Evolutionary conservation across 2,113 vertebrate genomes (phyloP).

Genomic region (Phyllostomus hastatus): DNA sequence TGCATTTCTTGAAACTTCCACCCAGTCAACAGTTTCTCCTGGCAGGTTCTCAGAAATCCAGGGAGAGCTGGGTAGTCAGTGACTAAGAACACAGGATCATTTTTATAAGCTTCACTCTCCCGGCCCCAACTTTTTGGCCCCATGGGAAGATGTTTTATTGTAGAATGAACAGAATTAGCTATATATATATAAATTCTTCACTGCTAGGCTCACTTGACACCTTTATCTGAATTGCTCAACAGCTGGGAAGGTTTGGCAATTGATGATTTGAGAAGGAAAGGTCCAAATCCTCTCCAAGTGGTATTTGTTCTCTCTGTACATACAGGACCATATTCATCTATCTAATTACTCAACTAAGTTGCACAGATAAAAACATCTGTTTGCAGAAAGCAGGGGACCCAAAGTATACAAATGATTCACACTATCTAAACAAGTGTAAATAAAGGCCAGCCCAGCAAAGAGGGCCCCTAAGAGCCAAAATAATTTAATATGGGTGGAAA

Average conservation of each 20-base stretch:
- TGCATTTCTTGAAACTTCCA: conserved; percentile 65
- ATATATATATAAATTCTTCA: conserved; percentile 45
- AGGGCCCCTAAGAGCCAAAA: conserved; percentile 48
- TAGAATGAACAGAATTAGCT: conserved; percentile 44
- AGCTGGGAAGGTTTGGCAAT: conserved; percentile 1
- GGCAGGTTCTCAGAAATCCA: conserved; percentile 45
- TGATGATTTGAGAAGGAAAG: conserved; percentile 35
- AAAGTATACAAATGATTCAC: conserved; percentile 78
- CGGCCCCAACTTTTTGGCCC: background rate
- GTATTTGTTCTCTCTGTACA: background rate
- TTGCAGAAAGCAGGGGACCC: conserved; percentile 66
- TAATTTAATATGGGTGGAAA: conserved; percentile 53
- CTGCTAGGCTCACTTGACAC: conserved; percentile 48
- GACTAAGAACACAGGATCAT: conserved; percentile 29
- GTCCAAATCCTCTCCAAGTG: background rate
- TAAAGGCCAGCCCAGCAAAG: conserved; percentile 52
- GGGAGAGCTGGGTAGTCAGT: background rate
- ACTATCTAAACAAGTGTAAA: conserved; percentile 74
- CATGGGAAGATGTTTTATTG: conserved; percentile 44
- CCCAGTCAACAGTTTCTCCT: conserved; percentile 51
- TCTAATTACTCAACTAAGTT: conserved; percentile 72
- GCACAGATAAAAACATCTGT: conserved; percentile 79
- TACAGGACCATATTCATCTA: background rate
- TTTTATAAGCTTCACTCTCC: conserved; percentile 3
- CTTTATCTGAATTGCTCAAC: conserved; percentile 48